phyloP scores from a whole-genome alignment of 2,113 vertebrate species.

The Calidris pygmaea region DNA sequence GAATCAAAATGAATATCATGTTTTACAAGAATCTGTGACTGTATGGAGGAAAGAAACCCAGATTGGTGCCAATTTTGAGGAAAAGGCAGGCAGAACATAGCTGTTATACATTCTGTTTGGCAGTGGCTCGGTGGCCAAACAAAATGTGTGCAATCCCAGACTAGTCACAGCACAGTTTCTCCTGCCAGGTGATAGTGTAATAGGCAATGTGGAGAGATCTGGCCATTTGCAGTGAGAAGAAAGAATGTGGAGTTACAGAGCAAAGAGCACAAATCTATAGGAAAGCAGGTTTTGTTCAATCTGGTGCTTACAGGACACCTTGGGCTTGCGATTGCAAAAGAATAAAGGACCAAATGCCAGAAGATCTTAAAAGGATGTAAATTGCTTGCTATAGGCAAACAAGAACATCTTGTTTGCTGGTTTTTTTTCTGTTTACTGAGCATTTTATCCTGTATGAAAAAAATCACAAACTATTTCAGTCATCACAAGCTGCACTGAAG shows the following conservation, averaged over 20 bases:
- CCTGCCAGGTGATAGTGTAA: slow-evolving; percentile 27
- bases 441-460: neutral
- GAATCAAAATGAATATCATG: neutral
- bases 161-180: slow-evolving; percentile 28
- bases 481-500: neutral
- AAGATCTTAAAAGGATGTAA: slow-evolving; percentile 15
- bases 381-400: neutral
- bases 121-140: slow-evolving; percentile 45
- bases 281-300: slow-evolving; percentile 39
- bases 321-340: neutral
- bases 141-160: neutral
- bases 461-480: neutral
- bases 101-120: slow-evolving; percentile 52
- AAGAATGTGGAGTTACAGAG: neutral
- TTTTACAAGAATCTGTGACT: slow-evolving; percentile 13
- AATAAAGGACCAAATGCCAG: slow-evolving; percentile 6
- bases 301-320: slow-evolving; percentile 52
- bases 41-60: neutral
- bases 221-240: slow-evolving; percentile 16
- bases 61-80: neutral
- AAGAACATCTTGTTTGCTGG: slow-evolving; percentile 22
- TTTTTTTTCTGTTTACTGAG: neutral
- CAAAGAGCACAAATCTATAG: slow-evolving; percentile 6
- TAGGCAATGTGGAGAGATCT: neutral
- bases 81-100: slow-evolving; percentile 51